Conservation (phyloP, 2,888 invertebrate species). For the Pycnomerus fuliginosus region DNA sequence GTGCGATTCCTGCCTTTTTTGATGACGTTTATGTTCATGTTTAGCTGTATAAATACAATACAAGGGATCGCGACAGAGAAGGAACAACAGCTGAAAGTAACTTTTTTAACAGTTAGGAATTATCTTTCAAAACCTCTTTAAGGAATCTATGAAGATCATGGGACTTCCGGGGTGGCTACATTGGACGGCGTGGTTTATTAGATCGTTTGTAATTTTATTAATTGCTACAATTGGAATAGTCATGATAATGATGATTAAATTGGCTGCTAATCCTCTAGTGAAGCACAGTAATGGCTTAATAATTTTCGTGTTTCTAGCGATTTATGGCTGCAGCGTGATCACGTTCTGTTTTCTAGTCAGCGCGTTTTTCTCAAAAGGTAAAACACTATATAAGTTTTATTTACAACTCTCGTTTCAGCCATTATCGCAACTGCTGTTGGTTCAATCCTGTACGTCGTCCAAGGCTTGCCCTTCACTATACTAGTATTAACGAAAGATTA, state of each 20-base stretch:
- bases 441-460: too few relatives aligned
- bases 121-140: background rate
- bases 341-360: conserved; percentile 79
- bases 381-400: conserved; percentile 77
- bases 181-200: conserved; percentile 7
- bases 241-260: conserved; percentile 6
- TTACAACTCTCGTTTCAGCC: conserved; percentile 71
- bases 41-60: conserved; percentile 64
- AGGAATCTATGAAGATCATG: conserved; percentile 14
- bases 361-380: conserved; percentile 78
- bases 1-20: conserved; percentile 67
- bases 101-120: too few relatives aligned
- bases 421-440: conserved; percentile 64
- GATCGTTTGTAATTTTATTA: conserved; percentile 1
- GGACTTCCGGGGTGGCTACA: conserved; percentile 7
- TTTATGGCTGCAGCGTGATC: conserved; percentile 71
- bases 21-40: conserved; percentile 74
- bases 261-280: background rate
- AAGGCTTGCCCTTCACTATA: too few relatives aligned
- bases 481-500: too few relatives aligned
- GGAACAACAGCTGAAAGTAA: conserved; percentile 63
- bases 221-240: background rate
- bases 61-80: conserved; percentile 65
- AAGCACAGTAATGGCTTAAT: conserved; percentile 57
- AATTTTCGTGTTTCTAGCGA: conserved; percentile 67